Evolutionary conservation across 2,888 invertebrate species (phyloP), one percentile per base, ranked within the genome.

Genomic region (Meiosimyza decipiens): DNA sequence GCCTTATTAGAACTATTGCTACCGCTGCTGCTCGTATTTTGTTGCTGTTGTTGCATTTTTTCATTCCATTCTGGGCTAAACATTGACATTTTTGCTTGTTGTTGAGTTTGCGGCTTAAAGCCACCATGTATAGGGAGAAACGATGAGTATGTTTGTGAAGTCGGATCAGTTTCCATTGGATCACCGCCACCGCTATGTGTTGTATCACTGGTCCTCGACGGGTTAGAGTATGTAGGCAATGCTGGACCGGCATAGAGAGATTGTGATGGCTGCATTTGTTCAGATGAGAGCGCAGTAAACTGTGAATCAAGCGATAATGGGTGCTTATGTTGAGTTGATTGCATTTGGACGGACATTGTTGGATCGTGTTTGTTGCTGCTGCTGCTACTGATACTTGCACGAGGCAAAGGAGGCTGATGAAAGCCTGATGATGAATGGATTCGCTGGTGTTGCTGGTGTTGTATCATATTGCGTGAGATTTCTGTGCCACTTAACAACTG

Each of bases 61-160:
- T 86, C 86, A 71, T 79, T 84, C 83, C 85, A 86, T 67, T 87
- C 87, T 13, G 87, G 87, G 74, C 87, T 87, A 72, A 87, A 87
- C 73, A 87, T 80, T 0, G 87, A 87, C 11, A 79, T 77, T 79
- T 77, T 81, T 76, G 77, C 71, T 59, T 74, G 77, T 59, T 73
- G 79, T 66, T 78, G 80, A 54, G 55, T 63, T 50, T 74, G 77
- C 49, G 75, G 65, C 76, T 77, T 74, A 50, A 76, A 77, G 15
- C 76, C 40, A 40, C 40, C 72, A 22, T 75, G 76, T 13, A 75
- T 71, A 60, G 74, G 73, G 47, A 71, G 54, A 52, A 74, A 70
- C 67, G 75, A 74, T 60, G 79, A 76, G 77, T 78, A 80, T 75
- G 79, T 79, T 57, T 80, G 78, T 54, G 81, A 79, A 33, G 80